These are phyloP conservation scores for Eidolon helvum DNA, from an alignment of 2,113 vertebrate species.

Conservation along the genomic window DNA sequence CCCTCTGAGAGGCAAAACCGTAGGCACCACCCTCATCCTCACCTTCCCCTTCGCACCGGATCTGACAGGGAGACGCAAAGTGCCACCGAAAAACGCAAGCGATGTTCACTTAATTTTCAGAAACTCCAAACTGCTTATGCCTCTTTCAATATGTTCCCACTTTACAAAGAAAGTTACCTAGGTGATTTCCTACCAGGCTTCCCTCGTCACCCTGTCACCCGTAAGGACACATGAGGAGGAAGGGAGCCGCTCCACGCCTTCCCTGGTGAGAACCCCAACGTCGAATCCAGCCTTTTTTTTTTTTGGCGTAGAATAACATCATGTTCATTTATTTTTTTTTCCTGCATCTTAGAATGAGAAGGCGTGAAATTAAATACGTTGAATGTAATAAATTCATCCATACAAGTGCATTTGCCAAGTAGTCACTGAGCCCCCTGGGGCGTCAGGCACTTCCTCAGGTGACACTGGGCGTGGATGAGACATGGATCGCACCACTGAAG, in stretches of 20 bases:
- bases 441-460: neutral
- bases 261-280: neutral
- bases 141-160: neutral
- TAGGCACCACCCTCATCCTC: neutral
- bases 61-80: neutral
- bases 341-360: conserved; percentile 88
- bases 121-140: neutral
- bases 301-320: conserved; percentile 90
- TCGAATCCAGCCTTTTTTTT: neutral
- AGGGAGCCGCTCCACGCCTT: neutral
- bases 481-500: neutral
- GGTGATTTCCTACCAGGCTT: neutral
- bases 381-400: conserved; percentile 90
- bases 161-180: neutral
- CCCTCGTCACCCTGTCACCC: neutral
- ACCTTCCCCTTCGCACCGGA: neutral
- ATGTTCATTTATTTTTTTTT: conserved; percentile 89
- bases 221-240: neutral
- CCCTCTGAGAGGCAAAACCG: neutral
- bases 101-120: neutral
- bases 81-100: neutral
- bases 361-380: conserved; percentile 88
- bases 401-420: conserved; percentile 84
- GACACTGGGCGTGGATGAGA: neutral
- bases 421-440: neutral